phyloP scores from a whole-genome alignment of 2,797 vertebrate species.

The Mus spretus region DNA sequence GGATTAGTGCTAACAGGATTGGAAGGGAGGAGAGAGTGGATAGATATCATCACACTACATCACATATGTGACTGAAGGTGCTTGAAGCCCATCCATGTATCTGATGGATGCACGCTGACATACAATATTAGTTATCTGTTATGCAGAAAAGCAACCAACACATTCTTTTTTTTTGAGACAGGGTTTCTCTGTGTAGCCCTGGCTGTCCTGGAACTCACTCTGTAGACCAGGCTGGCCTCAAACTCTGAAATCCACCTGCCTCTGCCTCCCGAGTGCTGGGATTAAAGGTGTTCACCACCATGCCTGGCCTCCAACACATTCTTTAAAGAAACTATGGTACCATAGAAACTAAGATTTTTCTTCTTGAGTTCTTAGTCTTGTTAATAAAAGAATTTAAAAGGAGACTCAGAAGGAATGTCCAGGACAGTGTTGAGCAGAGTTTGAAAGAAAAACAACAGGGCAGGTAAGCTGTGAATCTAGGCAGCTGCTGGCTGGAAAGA shows the following conservation, averaged over 20 bases:
- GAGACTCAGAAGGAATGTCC: neutral
- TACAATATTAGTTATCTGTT: neutral
- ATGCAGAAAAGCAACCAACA: neutral
- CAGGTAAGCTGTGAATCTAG: neutral
- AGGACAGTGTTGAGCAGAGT: neutral
- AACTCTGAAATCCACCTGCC: too few species aligned
- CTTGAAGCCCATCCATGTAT: neutral
- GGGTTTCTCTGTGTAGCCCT: too few species aligned
- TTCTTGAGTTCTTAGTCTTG: neutral
- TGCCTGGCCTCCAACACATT: too few species aligned
- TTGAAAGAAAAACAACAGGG: neutral
- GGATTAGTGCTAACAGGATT: neutral
- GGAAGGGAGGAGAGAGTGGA: neutral
- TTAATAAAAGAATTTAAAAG: neutral
- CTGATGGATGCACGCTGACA: neutral
- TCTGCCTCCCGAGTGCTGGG: too few species aligned
- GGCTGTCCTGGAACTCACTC: too few species aligned
- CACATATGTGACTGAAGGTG: neutral
- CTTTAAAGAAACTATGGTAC: neutral
- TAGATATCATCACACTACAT: neutral
- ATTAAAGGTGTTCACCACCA: too few species aligned
- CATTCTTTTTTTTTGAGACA: too few species aligned
- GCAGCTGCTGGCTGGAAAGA: too few species aligned
- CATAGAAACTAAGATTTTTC: neutral
- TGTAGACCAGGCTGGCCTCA: too few species aligned